Evolutionary conservation across 2,888 invertebrate genomes (phyloP).

Genomic region (Anodontia alba): DNA sequence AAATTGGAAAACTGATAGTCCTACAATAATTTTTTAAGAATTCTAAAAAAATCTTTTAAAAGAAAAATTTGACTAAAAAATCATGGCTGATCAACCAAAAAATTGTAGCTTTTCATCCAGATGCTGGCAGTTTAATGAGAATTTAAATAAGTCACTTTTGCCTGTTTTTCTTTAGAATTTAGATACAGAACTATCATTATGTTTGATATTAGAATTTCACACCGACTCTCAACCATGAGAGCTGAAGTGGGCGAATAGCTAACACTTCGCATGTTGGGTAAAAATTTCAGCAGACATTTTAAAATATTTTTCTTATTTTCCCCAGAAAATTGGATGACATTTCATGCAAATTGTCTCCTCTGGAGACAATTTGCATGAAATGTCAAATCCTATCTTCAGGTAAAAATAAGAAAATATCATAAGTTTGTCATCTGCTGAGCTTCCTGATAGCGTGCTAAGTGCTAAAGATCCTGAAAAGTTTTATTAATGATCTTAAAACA

Average conservation of each 20-base stretch:
- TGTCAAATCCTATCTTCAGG: too few relatives aligned
- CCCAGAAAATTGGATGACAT: too few relatives aligned
- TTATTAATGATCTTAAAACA: constrained; percentile 7
- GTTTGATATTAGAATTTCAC: too few relatives aligned
- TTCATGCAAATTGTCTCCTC: too few relatives aligned
- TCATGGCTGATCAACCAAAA: background rate
- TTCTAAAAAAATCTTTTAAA: background rate
- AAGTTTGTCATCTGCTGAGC: too few relatives aligned
- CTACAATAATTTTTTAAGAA: background rate
- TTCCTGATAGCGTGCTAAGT: background rate
- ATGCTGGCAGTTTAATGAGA: constrained; percentile 22
- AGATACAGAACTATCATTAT: background rate
- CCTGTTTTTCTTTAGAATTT: constrained; percentile 20
- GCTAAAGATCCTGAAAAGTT: background rate
- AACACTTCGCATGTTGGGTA: too few relatives aligned
- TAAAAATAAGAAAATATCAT: too few relatives aligned
- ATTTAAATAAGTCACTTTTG: constrained; percentile 2
- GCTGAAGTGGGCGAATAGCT: too few relatives aligned
- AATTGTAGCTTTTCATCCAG: constrained; percentile 15
- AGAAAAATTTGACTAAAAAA: background rate
- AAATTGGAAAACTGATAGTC: background rate
- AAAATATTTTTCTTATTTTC: too few relatives aligned
- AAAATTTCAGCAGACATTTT: too few relatives aligned
- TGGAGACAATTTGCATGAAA: too few relatives aligned
- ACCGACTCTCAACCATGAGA: too few relatives aligned